Evolutionary conservation across 2,797 vertebrate species (phyloP), one percentile per base, ranked within the genome.

Genomic region (Danionella dracula): DNA sequence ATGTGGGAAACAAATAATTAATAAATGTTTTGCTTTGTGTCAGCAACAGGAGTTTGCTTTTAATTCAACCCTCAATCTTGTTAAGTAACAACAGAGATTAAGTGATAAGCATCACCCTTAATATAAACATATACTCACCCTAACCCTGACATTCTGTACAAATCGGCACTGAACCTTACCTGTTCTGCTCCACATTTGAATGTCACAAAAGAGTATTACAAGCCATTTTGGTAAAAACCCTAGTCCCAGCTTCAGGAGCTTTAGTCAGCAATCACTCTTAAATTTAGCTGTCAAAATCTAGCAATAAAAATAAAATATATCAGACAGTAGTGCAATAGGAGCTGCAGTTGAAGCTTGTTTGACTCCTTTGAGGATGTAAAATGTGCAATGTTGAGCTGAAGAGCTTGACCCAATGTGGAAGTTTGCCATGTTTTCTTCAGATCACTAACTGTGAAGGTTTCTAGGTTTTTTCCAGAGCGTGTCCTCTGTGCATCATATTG

Each of bases 291-390:
- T 73, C 59, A 68, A 62, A 40, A 60, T 35, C 23, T 16, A 35
- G 49, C 71, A 68, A 76, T 73, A 76, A 73, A 78, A 75, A 78
- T 69, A 66, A 73, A 78, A 78, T 73, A 66, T 65, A 68, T 29
- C 54, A 49, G 68, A 64, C 65, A 73, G 66, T 64, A 42, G 27
- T 60, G 54, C 70, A 74, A 73, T 72, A 71, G 68, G 66, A 75
- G 45, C 56, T 55, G 50, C 63, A 50, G 23, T 45, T 34, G 51
- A 42, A 62, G 41, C 21, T 42, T 49, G 48, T 59, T 46, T 1
- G 11, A 34, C 58, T 49, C 61, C 32, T 59, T 7, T 32, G 44
- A 42, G 61, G 44, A 73, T 59, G 59, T 64, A 55, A 35, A 37
- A 48, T 31, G 27, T 57, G 48, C 31, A 23, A 53, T 57, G 58